Conservation (phyloP, 2,113 vertebrate genomes). For the Melanostigma gelatinosum region DNA sequence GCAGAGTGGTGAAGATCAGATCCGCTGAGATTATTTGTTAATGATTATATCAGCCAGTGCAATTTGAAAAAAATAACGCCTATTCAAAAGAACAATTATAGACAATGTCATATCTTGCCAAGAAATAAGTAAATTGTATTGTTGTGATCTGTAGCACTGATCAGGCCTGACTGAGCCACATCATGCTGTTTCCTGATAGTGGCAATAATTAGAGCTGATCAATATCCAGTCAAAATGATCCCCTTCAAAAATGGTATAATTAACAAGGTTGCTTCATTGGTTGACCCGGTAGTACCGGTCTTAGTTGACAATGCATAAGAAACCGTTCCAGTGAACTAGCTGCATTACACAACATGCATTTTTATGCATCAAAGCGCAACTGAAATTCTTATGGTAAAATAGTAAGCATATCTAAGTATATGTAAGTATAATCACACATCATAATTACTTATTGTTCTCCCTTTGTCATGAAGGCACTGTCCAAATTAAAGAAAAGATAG, state of each 20-base stretch:
- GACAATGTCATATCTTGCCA: slow-evolving; percentile 9
- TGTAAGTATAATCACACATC: neutral
- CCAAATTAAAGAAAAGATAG: neutral
- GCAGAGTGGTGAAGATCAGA: slow-evolving; percentile 16
- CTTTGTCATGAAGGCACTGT: neutral
- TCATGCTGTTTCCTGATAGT: slow-evolving; percentile 16
- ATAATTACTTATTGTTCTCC: neutral
- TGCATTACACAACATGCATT: neutral
- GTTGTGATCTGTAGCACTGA: neutral
- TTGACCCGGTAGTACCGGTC: neutral
- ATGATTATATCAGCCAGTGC: slow-evolving; percentile 27
- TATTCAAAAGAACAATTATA: slow-evolving; percentile 24
- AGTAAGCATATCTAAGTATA: neutral
- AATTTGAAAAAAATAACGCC: slow-evolving; percentile 25
- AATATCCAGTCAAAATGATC: slow-evolving; percentile 2
- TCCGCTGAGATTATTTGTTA: slow-evolving; percentile 23
- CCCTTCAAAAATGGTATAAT: neutral
- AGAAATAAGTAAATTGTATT: slow-evolving; percentile 16
- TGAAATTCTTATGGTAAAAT: neutral
- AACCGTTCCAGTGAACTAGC: neutral
- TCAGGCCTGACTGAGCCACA: neutral
- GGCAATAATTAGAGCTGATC: slow-evolving; percentile 10
- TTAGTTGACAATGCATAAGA: neutral
- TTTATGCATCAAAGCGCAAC: neutral
- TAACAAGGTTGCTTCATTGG: neutral